Evolutionary conservation across 2,113 vertebrate species (phyloP), one percentile per base, ranked within the genome.

Genomic region (Oncorhynchus gorbuscha): DNA sequence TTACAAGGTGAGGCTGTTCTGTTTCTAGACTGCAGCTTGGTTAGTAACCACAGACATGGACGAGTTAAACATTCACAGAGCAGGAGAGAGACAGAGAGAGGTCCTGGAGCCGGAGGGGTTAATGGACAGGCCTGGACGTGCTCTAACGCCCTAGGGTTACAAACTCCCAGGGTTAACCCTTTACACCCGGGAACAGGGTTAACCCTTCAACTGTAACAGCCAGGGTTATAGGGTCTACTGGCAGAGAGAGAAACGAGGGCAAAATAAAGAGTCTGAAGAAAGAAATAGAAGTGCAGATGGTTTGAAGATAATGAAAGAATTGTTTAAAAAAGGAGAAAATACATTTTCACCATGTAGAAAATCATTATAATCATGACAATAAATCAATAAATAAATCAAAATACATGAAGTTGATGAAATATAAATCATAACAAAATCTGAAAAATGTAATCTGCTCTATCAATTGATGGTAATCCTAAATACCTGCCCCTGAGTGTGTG

Each of bases 11-110:
- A 79, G 62, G 80, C 70, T 61, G 74, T 72, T 45, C 9, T 35
- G 28, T 77, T 80, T 72, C 72, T 83, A 68, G 68, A 78, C 66
- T 61, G 61, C 59, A 84, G 74, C 82, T 95, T 94, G 93, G 89
- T 94, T 93, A 94, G 95, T 95, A 94, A 95, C 95, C 95, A 97
- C 95, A 97, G 95, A 96, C 94, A 97, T 94, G 76, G 76, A 88
- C 88, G 84, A 90, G 89, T 93, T 93, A 93, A 88, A 88, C 85
- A 88, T 89, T 86, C 74, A 78, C 75, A 20, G 74, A 86, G 78
- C 77, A 20, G 71, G 78, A 80, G 8, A 71, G n/a, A 64, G 58
- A 74, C 74, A 64, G 3, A 80, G 69, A 73, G 65, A 78, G 68
- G 82, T 69, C 75, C 66, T 81, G 83, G 67, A 81, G 81, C 71